Evolutionary conservation across 2,888 invertebrate species (phyloP), one percentile per base, ranked within the genome.

Genomic region (Chrysotoxum bicinctum): DNA sequence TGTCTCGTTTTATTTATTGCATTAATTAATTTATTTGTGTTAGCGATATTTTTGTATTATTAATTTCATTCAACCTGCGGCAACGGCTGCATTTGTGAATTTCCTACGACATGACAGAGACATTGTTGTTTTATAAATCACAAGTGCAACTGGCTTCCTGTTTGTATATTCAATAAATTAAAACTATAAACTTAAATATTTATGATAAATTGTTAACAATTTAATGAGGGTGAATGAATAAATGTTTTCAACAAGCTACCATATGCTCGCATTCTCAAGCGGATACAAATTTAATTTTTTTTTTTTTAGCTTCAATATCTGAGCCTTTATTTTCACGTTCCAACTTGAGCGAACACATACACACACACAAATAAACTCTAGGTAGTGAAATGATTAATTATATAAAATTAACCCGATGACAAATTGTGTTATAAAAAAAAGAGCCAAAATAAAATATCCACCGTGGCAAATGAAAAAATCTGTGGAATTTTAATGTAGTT

Each of bases 371-470:
- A 58, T 58, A n/a, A 9, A 62, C 12, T 43, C 26, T 62, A 40
- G 16, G n/a, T 26, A 62, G 10, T 45, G 72, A 40, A 58, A 58
- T 82, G 77, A 82, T 73, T 73, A 82, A 82, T 82, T 72, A 54
- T 35, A 77, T 66, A 45, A 66, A 77, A 73, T 73, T 77, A 77
- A 77, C 66, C 72, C 60, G 45, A 66, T 82, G 77, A 73, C 77
- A 82, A 82, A 73, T 82, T 70, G 62, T 32, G 69, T 54, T 75
- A 54, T 69, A 48, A 23, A 19, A 32, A 37, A 23, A 43, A 3
- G 14, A 7, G 54, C 14, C 14, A 40, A 7, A 40, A 40, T 3
- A 52, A 54, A n/a, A 14, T 26, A 40, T 40, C 5, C 9, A n/a
- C 14, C 3, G 10, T 30, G 32, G 54, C 10, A 32, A 19, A 54